phyloP scores from a whole-genome alignment of 2,888 invertebrate genomes.

The Mantis religiosa region DNA sequence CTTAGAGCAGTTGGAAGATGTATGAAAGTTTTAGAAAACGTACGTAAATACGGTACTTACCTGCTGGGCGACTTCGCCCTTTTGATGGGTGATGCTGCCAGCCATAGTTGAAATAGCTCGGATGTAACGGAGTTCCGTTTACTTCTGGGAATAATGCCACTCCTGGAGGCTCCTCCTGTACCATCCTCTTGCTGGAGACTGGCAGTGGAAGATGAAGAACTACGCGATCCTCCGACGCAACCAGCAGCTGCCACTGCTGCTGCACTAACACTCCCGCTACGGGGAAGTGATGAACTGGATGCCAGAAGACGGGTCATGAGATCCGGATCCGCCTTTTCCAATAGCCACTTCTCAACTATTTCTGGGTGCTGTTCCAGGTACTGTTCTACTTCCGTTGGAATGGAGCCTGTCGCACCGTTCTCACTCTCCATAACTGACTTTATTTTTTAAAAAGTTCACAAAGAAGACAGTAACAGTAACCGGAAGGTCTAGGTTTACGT shows the following conservation, averaged over 20 bases:
- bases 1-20: too few relatives aligned
- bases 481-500: background rate
- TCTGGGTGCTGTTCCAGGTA: conserved; percentile 18
- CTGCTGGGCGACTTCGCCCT: conserved; percentile 42
- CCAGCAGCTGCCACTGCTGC: background rate
- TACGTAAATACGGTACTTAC: background rate
- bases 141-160: conserved; percentile 26
- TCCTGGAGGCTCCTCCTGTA: background rate
- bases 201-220: conserved; percentile 17
- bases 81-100: conserved; percentile 73
- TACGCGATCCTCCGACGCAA: background rate
- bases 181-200: conserved; percentile 21
- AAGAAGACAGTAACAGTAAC: background rate
- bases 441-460: too few relatives aligned
- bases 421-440: background rate
- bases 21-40: background rate
- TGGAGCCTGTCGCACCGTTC: background rate
- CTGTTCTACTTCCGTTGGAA: background rate
- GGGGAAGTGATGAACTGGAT: background rate
- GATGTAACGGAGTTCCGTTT: conserved; percentile 70
- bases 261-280: conserved; percentile 1
- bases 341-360: conserved; percentile 64
- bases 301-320: conserved; percentile 58
- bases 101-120: conserved; percentile 81
- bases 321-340: conserved; percentile 67